These are phyloP conservation scores for Ethmia dodecea DNA, from an alignment of 2,888 invertebrate species.

Conservation along the genomic window DNA sequence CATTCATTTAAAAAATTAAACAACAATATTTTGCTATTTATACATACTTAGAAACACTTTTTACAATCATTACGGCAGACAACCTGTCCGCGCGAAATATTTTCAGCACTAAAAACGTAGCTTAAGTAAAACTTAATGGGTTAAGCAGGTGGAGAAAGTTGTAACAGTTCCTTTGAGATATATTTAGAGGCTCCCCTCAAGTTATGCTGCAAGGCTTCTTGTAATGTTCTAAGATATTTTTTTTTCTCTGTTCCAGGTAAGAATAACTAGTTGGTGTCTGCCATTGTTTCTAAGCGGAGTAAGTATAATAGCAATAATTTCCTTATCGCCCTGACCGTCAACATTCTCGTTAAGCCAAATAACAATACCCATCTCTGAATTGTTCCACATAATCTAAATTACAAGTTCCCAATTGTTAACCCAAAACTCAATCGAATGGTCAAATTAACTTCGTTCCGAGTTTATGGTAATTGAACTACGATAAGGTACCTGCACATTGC, in stretches of 20 bases:
- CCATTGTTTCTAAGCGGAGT: too few relatives aligned
- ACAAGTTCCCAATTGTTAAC: constrained; percentile 26
- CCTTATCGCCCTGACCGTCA: constrained; percentile 7
- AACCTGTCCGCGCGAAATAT: too few relatives aligned
- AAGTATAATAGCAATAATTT: constrained; percentile 10
- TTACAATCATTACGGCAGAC: too few relatives aligned
- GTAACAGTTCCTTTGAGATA: constrained; percentile 42
- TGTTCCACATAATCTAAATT: constrained; percentile 31
- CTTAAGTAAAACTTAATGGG: constrained; percentile 46
- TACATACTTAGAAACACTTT: too few relatives aligned
- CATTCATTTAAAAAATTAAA: too few relatives aligned
- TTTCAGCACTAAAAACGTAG: constrained; percentile 37
- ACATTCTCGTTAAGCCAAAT: constrained; percentile 8
- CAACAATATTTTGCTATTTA: too few relatives aligned
- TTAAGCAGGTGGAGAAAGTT: constrained; percentile 46
- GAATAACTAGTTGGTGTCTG: too few relatives aligned
- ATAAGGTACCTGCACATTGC: constrained; percentile 22
- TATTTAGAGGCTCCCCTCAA: constrained; percentile 29
- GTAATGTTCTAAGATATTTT: neutral
- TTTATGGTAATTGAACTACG: constrained; percentile 21
- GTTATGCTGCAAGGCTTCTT: neutral
- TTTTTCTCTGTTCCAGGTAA: constrained; percentile 38
- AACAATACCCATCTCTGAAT: constrained; percentile 27
- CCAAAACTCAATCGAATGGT: constrained; percentile 43
- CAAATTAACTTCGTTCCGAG: constrained; percentile 41